These are phyloP conservation scores for Mixornis gularis DNA, from an alignment of 2,113 vertebrate genomes.

Conservation along the genomic window DNA sequence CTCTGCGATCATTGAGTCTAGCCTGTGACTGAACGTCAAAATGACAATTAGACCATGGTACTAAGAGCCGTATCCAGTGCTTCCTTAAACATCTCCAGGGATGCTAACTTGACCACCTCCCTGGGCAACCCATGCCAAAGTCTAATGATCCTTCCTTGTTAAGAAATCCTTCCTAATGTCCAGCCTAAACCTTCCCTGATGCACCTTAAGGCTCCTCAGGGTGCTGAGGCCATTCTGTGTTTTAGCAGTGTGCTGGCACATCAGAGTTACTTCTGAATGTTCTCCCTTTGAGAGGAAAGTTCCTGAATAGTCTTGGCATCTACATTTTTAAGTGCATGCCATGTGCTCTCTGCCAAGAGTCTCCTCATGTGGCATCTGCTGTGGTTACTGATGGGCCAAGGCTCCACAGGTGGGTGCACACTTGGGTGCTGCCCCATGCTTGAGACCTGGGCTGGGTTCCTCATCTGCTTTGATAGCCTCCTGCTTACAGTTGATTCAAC, in stretches of 20 bases:
- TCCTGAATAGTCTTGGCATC: neutral
- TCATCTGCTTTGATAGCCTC: rapidly evolving
- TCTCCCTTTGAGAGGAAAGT: rapidly evolving
- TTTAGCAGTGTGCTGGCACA: rapidly evolving
- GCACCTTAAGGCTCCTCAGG: too few relatives aligned
- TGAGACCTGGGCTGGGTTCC: neutral
- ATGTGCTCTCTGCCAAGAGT: rapidly evolving
- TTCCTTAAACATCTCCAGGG: neutral
- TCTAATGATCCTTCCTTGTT: too few relatives aligned
- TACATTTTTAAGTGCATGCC: rapidly evolving
- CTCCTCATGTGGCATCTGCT: rapidly evolving
- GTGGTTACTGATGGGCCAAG: rapidly evolving
- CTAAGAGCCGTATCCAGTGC: too few relatives aligned
- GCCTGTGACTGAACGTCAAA: neutral
- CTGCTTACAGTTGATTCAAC: neutral
- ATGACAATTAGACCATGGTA: neutral
- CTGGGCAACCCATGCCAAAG: neutral
- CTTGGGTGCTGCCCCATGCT: rapidly evolving
- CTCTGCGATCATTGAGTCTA: too few relatives aligned
- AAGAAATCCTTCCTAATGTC: neutral
- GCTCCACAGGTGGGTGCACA: rapidly evolving
- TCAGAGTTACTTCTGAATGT: rapidly evolving
- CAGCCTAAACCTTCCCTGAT: neutral
- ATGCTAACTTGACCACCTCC: neutral
- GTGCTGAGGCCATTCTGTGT: rapidly evolving